Percentiles rank a stretch among this genome's conserved stretches.
Evolutionary conservation across 2,797 vertebrate species (phyloP).

Genomic region (Channa striata): DNA sequence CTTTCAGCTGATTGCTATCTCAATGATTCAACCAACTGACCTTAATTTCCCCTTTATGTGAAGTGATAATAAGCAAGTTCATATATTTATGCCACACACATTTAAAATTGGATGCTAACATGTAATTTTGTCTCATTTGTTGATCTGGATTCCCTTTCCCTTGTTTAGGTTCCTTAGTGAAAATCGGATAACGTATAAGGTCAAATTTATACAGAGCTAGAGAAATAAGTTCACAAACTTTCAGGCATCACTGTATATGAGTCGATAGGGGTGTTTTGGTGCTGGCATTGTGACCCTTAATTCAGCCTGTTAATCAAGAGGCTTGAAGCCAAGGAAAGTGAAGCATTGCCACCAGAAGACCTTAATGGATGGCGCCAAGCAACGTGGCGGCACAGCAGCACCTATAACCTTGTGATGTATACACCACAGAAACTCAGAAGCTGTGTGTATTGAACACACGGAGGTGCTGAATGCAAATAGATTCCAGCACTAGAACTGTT

Average conservation of each 20-base stretch:
- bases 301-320: conserved; percentile 69
- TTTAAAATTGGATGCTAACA: too few relatives aligned
- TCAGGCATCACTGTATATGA: conserved; percentile 31
- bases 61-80: too few relatives aligned
- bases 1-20: too few relatives aligned
- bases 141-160: too few relatives aligned
- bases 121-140: too few relatives aligned
- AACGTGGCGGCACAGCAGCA: conserved; percentile 36
- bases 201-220: too few relatives aligned
- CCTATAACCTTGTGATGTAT: conserved; percentile 32
- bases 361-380: conserved; percentile 48
- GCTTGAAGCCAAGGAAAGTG: conserved; percentile 65
- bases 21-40: too few relatives aligned
- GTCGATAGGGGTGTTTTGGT: conserved; percentile 63
- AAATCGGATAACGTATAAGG: too few relatives aligned
- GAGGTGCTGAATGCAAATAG: conserved; percentile 54
- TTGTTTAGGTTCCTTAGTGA: too few relatives aligned
- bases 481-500: conserved; percentile 59
- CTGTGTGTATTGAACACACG: conserved; percentile 38
- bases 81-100: too few relatives aligned
- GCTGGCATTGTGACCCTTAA: conserved; percentile 68
- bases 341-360: conserved; percentile 52
- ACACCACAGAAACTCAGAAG: conserved; percentile 33
- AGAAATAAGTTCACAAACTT: too few relatives aligned
- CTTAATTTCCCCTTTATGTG: too few relatives aligned